Conservation (phyloP, 2,888 invertebrate genomes). For the Hymenopus coronatus region DNA sequence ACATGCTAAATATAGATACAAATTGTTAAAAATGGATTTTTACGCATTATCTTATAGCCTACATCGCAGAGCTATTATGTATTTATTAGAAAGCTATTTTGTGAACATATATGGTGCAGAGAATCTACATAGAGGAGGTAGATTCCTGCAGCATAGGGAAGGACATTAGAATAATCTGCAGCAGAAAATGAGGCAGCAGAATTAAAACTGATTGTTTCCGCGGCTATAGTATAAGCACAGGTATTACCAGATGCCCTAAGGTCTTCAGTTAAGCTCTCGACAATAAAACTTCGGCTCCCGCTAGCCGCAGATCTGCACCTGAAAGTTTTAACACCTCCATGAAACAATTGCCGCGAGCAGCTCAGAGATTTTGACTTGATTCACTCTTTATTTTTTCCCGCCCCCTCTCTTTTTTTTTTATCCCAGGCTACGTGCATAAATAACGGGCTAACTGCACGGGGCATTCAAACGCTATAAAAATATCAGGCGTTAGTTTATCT, state of each 20-base stretch:
- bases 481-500: conserved; percentile 5
- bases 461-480: conserved; percentile 17
- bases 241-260: neutral
- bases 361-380: neutral
- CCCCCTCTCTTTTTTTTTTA: neutral
- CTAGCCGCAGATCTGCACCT: neutral
- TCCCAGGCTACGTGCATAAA: neutral
- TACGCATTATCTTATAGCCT: too few relatives aligned
- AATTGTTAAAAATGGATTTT: too few relatives aligned
- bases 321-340: neutral
- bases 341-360: neutral
- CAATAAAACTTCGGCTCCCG: neutral
- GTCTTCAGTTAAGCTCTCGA: neutral
- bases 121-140: too few relatives aligned
- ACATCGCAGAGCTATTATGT: too few relatives aligned
- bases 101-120: too few relatives aligned
- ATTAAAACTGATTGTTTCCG: neutral
- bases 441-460: conserved; percentile 10
- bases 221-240: neutral
- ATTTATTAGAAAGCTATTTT: too few relatives aligned
- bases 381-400: conserved; percentile 1
- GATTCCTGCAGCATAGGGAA: too few relatives aligned
- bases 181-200: neutral
- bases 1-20: too few relatives aligned
- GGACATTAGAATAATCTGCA: neutral